Evolutionary conservation across 23 tunicate genomes (phyloP), one percentile per base, ranked within the genome.

Genomic region (Styela clava): DNA sequence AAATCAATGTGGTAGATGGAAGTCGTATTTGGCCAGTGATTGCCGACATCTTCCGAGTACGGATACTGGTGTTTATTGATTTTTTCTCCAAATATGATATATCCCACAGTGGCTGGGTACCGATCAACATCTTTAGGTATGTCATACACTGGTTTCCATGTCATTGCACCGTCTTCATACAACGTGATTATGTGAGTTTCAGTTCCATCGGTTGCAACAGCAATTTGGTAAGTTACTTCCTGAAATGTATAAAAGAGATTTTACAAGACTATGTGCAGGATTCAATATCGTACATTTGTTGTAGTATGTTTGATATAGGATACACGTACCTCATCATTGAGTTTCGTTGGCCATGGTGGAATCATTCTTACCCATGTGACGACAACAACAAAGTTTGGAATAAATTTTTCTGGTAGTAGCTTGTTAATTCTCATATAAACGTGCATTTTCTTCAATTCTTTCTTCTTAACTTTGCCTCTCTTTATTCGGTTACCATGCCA

Each of bases 111-210:
- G 1, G 91, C 97, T 61, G 83, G 91, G 63, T 92, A 92, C 5
- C 33, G 28, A 1, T 68, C 56, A 12, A 87, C 52, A 37, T 92
- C 97, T 22, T 16, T 2, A 20, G 97, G 91, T 33, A 87, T 85
- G 64, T 92, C 64, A 62, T 51, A 92, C 36, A 92, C 92, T 2
- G 97, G 97, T 68, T 82, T 63, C 97, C 97, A 92, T 63, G 88
- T 79, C 91, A 83, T 87, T 9, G 65, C 74, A 1, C 81, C 79
- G 63, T 87, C 89, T 61, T 87, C 92, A 85, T 92, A 92, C 2
- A 87, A 27, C 74, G 83, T 87, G 34, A 78, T 36, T 63, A 92
- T 81, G 79, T 56, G 79, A 26, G 88, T 87, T 52, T 78, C 71
- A 21, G 72, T 63, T 2, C 97, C 97, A 64, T 92, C 89, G 16